Conservation (phyloP, 2,797 vertebrate genomes). For the Alca torda region DNA sequence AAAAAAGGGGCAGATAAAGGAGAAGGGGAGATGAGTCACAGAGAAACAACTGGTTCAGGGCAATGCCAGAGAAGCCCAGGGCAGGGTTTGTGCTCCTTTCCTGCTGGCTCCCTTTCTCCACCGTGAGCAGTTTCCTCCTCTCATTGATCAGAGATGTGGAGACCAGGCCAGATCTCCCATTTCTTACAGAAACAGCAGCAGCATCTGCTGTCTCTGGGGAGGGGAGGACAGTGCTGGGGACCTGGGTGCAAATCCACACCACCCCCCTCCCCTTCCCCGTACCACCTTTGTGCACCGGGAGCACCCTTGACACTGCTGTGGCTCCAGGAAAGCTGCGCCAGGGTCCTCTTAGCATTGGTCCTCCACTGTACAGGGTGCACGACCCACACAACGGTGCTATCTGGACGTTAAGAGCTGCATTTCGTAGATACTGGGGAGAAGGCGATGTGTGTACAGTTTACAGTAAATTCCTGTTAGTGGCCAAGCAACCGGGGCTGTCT, state of each 20-base stretch:
- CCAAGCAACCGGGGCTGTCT: neutral
- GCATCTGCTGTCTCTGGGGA: neutral
- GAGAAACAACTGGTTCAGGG: neutral
- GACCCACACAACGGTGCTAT: neutral
- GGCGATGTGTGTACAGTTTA: neutral
- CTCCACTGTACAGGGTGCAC: rapidly evolving
- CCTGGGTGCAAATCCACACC: neutral
- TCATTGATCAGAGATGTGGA: neutral
- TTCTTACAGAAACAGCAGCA: neutral
- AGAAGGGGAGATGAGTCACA: neutral
- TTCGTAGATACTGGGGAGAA: neutral
- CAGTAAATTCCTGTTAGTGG: neutral
- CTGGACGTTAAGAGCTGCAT: neutral
- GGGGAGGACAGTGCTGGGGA: neutral
- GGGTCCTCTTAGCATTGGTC: neutral
- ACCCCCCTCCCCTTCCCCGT: too few species aligned
- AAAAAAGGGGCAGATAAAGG: neutral
- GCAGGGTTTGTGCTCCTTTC: neutral
- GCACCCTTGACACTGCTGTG: neutral
- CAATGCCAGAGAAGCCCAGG: neutral
- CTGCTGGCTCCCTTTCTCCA: neutral
- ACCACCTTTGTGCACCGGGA: rapidly evolving
- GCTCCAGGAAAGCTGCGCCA: neutral
- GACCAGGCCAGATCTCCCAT: neutral
- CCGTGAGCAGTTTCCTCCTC: neutral